Conservation (phyloP, 2,888 invertebrate species). For the Brachycybe producta region DNA sequence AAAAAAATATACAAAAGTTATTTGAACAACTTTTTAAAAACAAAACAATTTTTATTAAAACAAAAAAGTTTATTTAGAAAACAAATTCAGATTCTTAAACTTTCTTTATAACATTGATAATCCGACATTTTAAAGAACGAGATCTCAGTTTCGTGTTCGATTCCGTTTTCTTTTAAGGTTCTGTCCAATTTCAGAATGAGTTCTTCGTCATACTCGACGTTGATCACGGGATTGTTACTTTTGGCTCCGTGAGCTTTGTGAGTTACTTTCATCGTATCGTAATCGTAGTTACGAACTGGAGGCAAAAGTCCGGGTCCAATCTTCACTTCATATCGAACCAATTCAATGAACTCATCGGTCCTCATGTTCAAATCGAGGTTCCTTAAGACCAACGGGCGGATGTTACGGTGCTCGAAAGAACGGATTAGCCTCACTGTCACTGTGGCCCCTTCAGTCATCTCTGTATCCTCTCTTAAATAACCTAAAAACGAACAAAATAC, state of each 20-base stretch:
- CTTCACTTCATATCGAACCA: slow-evolving; percentile 23
- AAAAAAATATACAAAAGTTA: no score
- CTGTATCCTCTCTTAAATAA: no score
- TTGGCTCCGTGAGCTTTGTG: slow-evolving; percentile 32
- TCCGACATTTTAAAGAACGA: slow-evolving; percentile 31
- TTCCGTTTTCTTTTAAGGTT: slow-evolving; percentile 25
- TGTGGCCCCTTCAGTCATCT: neutral
- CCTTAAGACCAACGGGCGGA: slow-evolving; percentile 29
- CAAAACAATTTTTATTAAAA: no score
- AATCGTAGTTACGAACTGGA: slow-evolving; percentile 28
- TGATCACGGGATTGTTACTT: slow-evolving; percentile 32
- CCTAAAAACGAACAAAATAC: no score
- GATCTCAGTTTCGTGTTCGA: slow-evolving; percentile 32
- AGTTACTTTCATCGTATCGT: slow-evolving; percentile 32
- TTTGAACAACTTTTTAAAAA: no score
- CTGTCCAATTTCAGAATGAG: slow-evolving; percentile 26
- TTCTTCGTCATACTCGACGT: slow-evolving; percentile 29
- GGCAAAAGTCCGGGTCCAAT: slow-evolving; percentile 26
- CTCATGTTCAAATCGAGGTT: slow-evolving; percentile 25
- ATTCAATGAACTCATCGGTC: slow-evolving; percentile 25
- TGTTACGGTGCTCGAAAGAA: slow-evolving; percentile 32
- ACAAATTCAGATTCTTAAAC: no score
- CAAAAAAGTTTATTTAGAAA: no score
- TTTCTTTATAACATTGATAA: slow-evolving; percentile 5
- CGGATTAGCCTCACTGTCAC: slow-evolving; percentile 30